These are phyloP conservation scores for Tragelaphus strepsiceros DNA, from an alignment of 2,113 vertebrate species.

Conservation along the genomic window DNA sequence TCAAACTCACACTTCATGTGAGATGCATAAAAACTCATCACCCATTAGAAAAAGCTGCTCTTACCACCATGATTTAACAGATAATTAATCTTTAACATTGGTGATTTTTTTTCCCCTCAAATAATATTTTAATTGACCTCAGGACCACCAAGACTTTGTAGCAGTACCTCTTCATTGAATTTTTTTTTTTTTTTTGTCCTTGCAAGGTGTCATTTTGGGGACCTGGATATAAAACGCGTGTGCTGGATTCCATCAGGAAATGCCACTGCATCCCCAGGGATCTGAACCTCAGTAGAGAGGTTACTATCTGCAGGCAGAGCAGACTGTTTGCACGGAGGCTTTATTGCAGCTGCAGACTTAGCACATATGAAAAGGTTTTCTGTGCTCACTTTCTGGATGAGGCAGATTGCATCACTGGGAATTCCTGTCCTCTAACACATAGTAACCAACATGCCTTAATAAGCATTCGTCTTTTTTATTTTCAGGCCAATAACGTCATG, in stretches of 20 bases:
- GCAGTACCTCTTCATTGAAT: slow-evolving; percentile 42
- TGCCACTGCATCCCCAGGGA: slow-evolving; percentile 61
- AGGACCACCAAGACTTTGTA: slow-evolving; percentile 5
- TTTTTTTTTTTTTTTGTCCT: slow-evolving; percentile 67
- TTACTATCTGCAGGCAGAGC: slow-evolving; percentile 68
- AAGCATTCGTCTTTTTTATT: slow-evolving; percentile 77
- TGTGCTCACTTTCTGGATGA: slow-evolving; percentile 80
- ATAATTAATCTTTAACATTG: neutral
- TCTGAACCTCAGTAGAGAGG: slow-evolving; percentile 67
- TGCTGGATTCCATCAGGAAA: slow-evolving; percentile 63
- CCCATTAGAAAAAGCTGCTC: neutral
- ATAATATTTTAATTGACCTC: neutral
- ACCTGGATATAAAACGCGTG: slow-evolving; percentile 57
- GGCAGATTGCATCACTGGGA: slow-evolving; percentile 80
- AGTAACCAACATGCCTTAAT: slow-evolving; percentile 74
- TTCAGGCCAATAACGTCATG: slow-evolving; percentile 76
- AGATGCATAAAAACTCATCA: neutral
- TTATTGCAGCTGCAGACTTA: slow-evolving; percentile 82
- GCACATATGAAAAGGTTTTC: slow-evolving; percentile 84
- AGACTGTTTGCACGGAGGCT: slow-evolving; percentile 77
- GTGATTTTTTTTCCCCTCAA: neutral
- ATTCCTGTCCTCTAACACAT: slow-evolving; percentile 79
- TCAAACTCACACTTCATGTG: neutral
- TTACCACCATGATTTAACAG: neutral
- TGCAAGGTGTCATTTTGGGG: slow-evolving; percentile 45